Conservation (phyloP, 2,113 vertebrate genomes). For the Dromas ardeola region DNA sequence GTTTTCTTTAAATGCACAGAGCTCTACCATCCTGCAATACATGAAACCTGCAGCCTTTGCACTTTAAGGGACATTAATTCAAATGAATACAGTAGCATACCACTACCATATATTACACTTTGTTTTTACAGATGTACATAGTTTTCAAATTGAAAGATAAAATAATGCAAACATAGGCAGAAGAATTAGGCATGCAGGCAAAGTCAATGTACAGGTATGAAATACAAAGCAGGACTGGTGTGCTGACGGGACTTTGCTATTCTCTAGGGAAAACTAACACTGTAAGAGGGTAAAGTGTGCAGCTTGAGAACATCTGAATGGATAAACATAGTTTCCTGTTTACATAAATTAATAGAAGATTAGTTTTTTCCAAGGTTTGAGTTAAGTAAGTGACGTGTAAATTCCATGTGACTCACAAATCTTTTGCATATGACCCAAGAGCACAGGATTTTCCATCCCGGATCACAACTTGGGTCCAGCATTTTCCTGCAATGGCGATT, state of each 20-base stretch:
- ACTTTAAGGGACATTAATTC: slow-evolving; percentile 49
- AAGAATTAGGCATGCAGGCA: background rate
- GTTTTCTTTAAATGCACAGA: background rate
- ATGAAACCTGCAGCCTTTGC: slow-evolving; percentile 23
- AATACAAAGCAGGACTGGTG: background rate
- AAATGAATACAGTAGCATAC: slow-evolving; percentile 38
- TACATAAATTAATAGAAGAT: slow-evolving; percentile 48
- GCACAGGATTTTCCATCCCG: background rate
- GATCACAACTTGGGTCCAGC: background rate
- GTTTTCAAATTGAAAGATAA: slow-evolving; percentile 37
- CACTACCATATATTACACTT: background rate
- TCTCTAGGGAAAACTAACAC: background rate
- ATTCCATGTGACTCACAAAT: slow-evolving; percentile 51
- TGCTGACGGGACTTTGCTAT: background rate
- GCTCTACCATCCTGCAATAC: background rate
- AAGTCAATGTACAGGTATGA: background rate
- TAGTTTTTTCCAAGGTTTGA: slow-evolving; percentile 22
- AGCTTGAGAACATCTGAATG: slow-evolving; percentile 5
- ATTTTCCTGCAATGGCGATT: background rate
- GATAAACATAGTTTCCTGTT: slow-evolving; percentile 24
- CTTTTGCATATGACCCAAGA: background rate
- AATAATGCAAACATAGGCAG: slow-evolving; percentile 11
- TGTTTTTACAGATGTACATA: slow-evolving; percentile 65
- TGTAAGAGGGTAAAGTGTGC: background rate
- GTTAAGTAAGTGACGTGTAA: slow-evolving; percentile 10